Conservation (phyloP, 1,140 invertebrate species). For the Yoshiicerus persimilis region DNA sequence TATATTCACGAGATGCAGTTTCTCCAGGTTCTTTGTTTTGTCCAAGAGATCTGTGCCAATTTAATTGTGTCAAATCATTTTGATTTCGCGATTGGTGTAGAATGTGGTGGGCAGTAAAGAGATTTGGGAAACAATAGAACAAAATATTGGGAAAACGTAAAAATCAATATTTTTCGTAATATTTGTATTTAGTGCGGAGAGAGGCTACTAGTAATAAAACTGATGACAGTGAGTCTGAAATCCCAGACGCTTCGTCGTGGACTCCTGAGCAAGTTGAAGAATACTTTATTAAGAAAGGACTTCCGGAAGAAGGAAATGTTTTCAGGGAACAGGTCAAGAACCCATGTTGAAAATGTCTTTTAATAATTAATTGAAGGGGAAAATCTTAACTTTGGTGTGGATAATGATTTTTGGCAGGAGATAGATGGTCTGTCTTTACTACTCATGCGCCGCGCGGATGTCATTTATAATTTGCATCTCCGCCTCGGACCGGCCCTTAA, state of each 20-base stretch:
- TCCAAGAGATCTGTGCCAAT: too few species aligned
- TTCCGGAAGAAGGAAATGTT: constrained; percentile 70
- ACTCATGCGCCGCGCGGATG: constrained; percentile 75
- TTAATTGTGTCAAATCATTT: too few species aligned
- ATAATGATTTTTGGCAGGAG: constrained; percentile 62
- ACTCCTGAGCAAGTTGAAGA: constrained; percentile 75
- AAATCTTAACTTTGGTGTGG: background rate
- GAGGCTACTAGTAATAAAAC: background rate
- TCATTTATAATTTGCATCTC: constrained; percentile 72
- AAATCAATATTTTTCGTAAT: too few species aligned
- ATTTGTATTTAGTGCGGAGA: background rate
- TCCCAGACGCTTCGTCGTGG: constrained; percentile 1
- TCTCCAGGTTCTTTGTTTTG: too few species aligned
- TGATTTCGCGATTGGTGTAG: too few species aligned
- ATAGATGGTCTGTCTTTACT: constrained; percentile 83
- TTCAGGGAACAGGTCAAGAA: constrained; percentile 75
- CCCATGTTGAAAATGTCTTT: background rate
- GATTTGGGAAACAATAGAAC: too few species aligned
- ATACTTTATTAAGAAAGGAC: constrained; percentile 73
- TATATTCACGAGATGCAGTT: too few species aligned
- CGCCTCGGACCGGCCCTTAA: constrained; percentile 83
- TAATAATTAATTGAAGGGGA: background rate
- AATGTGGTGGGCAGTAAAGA: too few species aligned
- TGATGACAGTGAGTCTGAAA: background rate
- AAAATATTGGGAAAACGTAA: too few species aligned